Conservation (phyloP, 2,888 invertebrate species). For the Resseliella maxima region DNA sequence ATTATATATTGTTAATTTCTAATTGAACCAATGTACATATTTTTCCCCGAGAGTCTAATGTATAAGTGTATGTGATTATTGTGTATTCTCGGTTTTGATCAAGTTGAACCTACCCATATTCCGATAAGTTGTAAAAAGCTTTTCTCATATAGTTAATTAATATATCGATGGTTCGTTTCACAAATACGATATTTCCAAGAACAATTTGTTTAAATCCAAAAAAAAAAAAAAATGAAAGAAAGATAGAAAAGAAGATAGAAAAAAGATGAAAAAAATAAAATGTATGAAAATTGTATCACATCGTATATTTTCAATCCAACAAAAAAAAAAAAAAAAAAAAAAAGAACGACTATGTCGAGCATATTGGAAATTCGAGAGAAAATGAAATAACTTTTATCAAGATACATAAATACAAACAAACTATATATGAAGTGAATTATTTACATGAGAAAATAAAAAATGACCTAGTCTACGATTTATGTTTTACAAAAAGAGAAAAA, state of each 20-base stretch:
- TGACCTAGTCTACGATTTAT: too few species aligned
- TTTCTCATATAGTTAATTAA: background rate
- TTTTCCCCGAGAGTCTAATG: constrained; percentile 31
- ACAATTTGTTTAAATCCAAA: background rate
- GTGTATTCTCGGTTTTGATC: constrained; percentile 17
- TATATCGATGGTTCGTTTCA: background rate
- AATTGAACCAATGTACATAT: constrained; percentile 37
- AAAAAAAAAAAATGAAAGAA: background rate
- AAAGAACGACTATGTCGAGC: background rate
- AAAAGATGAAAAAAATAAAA: too few species aligned
- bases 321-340: too few species aligned
- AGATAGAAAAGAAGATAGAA: too few species aligned
- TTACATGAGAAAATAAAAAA: background rate
- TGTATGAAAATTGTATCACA: background rate
- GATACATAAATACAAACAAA: background rate
- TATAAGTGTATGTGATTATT: constrained; percentile 35
- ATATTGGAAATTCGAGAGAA: background rate
- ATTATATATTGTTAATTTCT: constrained; percentile 21
- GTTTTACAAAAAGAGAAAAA: too few species aligned
- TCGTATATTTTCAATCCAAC: background rate
- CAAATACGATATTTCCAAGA: background rate
- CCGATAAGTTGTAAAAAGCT: constrained; percentile 41
- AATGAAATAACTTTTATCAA: background rate
- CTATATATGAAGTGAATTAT: background rate
- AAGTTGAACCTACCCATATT: constrained; percentile 1